Conservation (phyloP, 2,888 invertebrate species). For the Eustalomyia histrio region DNA sequence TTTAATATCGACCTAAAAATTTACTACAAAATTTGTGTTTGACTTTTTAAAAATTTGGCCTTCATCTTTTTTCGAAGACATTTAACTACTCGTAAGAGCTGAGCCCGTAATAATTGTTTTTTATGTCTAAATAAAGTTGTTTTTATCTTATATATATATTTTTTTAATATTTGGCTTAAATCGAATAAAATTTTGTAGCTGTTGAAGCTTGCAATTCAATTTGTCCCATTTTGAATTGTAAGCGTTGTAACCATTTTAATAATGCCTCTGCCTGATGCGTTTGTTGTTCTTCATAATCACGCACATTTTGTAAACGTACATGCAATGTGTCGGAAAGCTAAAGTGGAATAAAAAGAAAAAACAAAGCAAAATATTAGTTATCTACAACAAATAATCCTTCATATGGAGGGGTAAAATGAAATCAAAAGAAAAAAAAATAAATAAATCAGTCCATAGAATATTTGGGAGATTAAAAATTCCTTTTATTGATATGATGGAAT, state of each 20-base stretch:
- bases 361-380: neutral
- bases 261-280: conserved; percentile 80
- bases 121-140: conserved; percentile 16
- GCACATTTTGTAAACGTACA: conserved; percentile 91
- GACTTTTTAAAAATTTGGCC: neutral
- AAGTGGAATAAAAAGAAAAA: conserved; percentile 64
- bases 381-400: neutral
- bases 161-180: conserved; percentile 77
- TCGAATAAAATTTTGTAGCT: conserved; percentile 93
- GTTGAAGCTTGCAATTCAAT: conserved; percentile 95
- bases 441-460: neutral
- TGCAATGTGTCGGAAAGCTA: conserved; percentile 94
- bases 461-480: neutral
- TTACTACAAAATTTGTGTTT: conserved; percentile 24
- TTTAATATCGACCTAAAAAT: conserved; percentile 35
- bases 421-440: conserved; percentile 38
- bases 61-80: conserved; percentile 5
- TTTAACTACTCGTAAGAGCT: conserved; percentile 28
- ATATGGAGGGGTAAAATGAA: conserved; percentile 44
- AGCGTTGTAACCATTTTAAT: conserved; percentile 91
- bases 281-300: conserved; percentile 83
- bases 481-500: no score
- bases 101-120: conserved; percentile 14
- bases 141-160: conserved; percentile 10
- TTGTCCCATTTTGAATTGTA: conserved; percentile 99